Base-by-base conservation (phyloP, 2,888 invertebrate genomes). In the Agrilus biguttatus region DNA sequence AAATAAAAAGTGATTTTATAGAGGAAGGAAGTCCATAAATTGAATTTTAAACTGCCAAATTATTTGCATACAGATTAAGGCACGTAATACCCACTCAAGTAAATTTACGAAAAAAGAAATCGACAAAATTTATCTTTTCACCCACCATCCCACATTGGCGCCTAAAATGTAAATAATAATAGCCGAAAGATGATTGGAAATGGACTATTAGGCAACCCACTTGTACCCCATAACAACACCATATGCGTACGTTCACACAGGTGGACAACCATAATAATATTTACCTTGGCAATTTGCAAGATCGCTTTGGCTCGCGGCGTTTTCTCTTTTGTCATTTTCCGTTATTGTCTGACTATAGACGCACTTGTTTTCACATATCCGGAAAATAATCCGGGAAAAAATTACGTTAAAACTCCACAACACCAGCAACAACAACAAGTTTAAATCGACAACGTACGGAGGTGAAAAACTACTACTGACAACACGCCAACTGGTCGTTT, bases 221-320 rank as follows among this genome's bases (percentile, higher is more conserved):
- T 4, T 28, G 28, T 10, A 10, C 28, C 21, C n/a, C 14, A 42
- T 13, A 42, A 41, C 32, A 39, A 12, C n/a, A 39, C 38, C 47
- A 46, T 43, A 42, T 34, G 51, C 54, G 54, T 53, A 53, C 51
- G 54, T 55, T 46, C 51, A 47, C 56, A 56, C 50, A 53, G 56
- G 57, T 53, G 54, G 46, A 38, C 38, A n/a, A 33, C 35, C 38
- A 42, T 19, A 34, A 43, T 39, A 39, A 36, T 36, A 57, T 69
- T 70, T 62, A 83, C 83, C 81, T 83, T 83, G 42, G 81, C 79
- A 58, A 82, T 77, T 67, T 83, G 83, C 64, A 76, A 82, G 46
- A 83, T 72, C 51, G 83, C 82, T 59, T 72, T 75, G 48, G 70
- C 71, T 57, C 70, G 61, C 43, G 69, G 71, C 53, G 63, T 61